phyloP scores from a whole-genome alignment of 2,797 vertebrate species.

The Chaenodraco wilsoni region DNA sequence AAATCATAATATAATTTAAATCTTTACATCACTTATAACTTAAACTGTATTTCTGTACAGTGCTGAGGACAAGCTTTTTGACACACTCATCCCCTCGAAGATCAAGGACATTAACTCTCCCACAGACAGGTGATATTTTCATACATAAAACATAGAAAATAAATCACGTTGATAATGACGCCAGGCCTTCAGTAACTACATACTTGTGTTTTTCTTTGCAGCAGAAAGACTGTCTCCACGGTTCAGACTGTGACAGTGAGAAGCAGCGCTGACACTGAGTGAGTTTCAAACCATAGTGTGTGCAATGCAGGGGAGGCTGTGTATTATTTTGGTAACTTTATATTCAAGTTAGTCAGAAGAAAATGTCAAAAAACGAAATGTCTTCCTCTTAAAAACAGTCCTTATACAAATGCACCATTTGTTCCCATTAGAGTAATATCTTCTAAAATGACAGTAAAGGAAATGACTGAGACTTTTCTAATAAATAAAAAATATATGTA shows the following conservation, averaged over 20 bases:
- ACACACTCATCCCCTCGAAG: slow-evolving; percentile 32
- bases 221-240: slow-evolving; percentile 37
- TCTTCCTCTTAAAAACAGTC: neutral
- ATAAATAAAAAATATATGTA: neutral
- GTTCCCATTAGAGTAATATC: neutral
- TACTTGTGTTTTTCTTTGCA: slow-evolving; percentile 31
- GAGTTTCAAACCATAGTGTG: slow-evolving; percentile 19
- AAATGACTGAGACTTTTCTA: neutral
- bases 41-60: slow-evolving; percentile 42
- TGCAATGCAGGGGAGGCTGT: neutral
- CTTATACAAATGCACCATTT: neutral
- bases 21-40: neutral
- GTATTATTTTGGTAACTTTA: neutral
- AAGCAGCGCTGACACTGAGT: slow-evolving; percentile 33
- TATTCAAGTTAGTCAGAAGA: neutral
- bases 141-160: neutral
- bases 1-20: neutral
- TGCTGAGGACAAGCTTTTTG: slow-evolving; percentile 46
- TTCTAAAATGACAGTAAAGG: neutral
- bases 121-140: slow-evolving; percentile 53
- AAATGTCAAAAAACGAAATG: too few species aligned
- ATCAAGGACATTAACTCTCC: slow-evolving; percentile 6
- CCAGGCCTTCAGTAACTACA: neutral
- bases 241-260: slow-evolving; percentile 49
- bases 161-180: neutral